Percentiles rank a stretch among this genome's conserved stretches.
These are phyloP conservation scores for Mionectes olivaceus DNA, from an alignment of 2,797 vertebrate species.

Conservation along the genomic window DNA sequence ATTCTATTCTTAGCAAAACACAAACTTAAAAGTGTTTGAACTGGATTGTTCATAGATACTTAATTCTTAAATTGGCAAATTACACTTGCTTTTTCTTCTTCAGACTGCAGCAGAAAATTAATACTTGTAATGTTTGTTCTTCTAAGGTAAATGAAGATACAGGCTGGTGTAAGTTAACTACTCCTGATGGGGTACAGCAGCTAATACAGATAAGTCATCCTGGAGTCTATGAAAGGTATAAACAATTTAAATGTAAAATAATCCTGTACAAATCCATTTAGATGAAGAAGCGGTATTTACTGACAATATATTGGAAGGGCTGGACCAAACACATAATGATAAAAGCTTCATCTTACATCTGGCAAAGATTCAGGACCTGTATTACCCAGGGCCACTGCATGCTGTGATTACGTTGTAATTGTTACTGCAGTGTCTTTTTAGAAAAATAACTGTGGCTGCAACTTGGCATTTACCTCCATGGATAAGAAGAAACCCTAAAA, in stretches of 20 bases:
- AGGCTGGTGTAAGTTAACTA: slow-evolving; percentile 77
- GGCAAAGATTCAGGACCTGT: not conserved
- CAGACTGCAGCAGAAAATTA: slow-evolving; percentile 4
- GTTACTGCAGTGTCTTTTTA: not conserved
- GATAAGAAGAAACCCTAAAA: not conserved
- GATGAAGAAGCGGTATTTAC: not conserved
- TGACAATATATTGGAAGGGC: not conserved
- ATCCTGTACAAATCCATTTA: not conserved
- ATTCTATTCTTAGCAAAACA: not conserved
- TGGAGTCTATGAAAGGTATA: slow-evolving; percentile 77
- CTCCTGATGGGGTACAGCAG: slow-evolving; percentile 71
- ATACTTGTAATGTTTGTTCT: not conserved
- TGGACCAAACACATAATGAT: not conserved
- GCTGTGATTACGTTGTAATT: not conserved
- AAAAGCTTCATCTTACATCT: not conserved
- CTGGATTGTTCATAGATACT: not conserved
- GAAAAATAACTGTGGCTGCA: not conserved
- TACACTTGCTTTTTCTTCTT: not conserved
- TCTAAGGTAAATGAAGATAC: slow-evolving; percentile 67
- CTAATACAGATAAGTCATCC: slow-evolving; percentile 71
- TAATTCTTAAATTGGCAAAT: not conserved
- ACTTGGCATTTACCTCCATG: not conserved
- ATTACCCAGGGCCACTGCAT: not conserved
- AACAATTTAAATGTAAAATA: not conserved
- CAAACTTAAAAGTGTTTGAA: not conserved